phyloP scores from a whole-genome alignment of 1,140 invertebrate species.

The Nixonia krombeini region DNA sequence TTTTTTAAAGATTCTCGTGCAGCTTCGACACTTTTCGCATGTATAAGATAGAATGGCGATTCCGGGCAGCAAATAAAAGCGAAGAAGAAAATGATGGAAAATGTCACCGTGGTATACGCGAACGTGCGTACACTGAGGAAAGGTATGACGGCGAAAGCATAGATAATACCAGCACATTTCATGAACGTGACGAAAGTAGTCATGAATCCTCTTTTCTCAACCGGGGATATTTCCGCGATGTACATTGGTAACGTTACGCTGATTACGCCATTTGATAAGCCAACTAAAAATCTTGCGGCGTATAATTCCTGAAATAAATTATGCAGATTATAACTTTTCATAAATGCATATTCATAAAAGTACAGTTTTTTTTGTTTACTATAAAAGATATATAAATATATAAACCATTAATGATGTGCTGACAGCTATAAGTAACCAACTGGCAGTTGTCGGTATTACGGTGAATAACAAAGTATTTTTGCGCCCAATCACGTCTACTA shows the following conservation, averaged over 20 bases:
- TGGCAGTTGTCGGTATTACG: neutral
- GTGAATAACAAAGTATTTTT: conserved; percentile 2
- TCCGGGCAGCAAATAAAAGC: conserved; percentile 17
- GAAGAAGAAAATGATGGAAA: neutral
- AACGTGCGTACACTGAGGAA: conserved; percentile 65
- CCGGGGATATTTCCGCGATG: conserved; percentile 75
- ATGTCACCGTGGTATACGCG: conserved; percentile 2
- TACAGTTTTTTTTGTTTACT: neutral
- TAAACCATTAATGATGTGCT: neutral
- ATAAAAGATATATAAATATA: neutral
- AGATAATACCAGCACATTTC: conserved; percentile 74
- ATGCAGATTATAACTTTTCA: neutral
- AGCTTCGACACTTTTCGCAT: neutral
- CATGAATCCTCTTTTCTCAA: conserved; percentile 76
- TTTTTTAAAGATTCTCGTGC: conserved; percentile 5
- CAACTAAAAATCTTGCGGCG: conserved; percentile 70
- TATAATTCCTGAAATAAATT: conserved; percentile 8
- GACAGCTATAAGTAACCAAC: conserved; percentile 6
- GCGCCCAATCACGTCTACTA: neutral
- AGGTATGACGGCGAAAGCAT: conserved; percentile 76
- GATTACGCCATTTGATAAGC: conserved; percentile 76
- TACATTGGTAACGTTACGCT: conserved; percentile 77
- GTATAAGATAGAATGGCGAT: conserved; percentile 16
- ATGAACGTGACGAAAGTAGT: conserved; percentile 75
- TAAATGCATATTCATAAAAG: neutral